Percentiles rank a stretch among this genome's conserved stretches.
Conservation (phyloP, 2,113 vertebrate genomes). For the Corythornis madagascariensis region DNA sequence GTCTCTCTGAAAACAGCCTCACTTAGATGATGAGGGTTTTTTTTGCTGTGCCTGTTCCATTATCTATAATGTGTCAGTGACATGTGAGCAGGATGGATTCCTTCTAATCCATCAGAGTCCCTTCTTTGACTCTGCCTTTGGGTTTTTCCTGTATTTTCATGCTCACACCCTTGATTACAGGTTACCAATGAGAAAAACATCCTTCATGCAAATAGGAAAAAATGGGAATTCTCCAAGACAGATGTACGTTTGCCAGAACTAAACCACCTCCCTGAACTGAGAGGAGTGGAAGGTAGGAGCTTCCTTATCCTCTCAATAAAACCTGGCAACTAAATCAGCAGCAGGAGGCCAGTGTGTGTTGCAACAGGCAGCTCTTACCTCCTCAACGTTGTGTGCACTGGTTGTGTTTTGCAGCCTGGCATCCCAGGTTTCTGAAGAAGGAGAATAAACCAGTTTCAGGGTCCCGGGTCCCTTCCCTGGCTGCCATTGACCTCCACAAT, state of each 20-base stretch:
- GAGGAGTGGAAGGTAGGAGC: conserved; percentile 69
- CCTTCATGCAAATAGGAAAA: conserved; percentile 71
- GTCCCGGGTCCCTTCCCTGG: conserved; percentile 77
- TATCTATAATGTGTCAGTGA: background rate
- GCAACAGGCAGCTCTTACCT: background rate
- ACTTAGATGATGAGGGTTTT: background rate
- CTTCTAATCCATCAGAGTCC: background rate
- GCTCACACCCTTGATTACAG: conserved; percentile 40
- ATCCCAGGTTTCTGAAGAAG: conserved; percentile 72
- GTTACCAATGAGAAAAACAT: conserved; percentile 71
- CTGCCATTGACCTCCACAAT: conserved; percentile 68
- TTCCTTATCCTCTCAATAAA: background rate
- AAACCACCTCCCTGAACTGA: conserved; percentile 75
- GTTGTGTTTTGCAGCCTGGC: conserved; percentile 54
- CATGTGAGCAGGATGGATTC: background rate
- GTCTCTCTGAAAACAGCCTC: background rate
- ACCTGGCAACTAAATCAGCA: background rate
- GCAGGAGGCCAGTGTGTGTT: background rate
- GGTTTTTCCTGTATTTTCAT: background rate
- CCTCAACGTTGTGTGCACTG: background rate
- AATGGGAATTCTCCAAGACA: conserved; percentile 67
- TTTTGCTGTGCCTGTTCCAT: background rate
- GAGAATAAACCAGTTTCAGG: conserved; percentile 71
- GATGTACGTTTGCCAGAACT: conserved; percentile 77
- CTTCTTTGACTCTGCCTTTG: background rate